Evolutionary conservation across 2,797 vertebrate genomes (phyloP).

Genomic region (Gadopsis bispinosus): DNA sequence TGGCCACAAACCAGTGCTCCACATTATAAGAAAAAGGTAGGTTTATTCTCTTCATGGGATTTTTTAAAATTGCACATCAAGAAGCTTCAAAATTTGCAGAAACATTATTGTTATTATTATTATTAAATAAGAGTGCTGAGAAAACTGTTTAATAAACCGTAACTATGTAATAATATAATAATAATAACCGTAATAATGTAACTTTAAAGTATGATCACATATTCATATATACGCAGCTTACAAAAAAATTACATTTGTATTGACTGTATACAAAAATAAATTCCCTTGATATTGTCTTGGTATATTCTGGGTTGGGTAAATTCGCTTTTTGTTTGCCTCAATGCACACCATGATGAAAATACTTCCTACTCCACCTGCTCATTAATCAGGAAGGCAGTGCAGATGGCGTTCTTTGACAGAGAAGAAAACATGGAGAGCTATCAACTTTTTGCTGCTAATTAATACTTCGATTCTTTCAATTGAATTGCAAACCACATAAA

Average conservation of each 20-base stretch:
- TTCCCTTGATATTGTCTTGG: constrained; percentile 36
- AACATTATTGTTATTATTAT: too few relatives aligned
- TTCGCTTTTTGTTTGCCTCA: constrained; percentile 65
- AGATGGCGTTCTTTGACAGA: constrained; percentile 83
- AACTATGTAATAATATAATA: too few relatives aligned
- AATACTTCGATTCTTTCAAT: constrained; percentile 78
- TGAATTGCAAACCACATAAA: constrained; percentile 72
- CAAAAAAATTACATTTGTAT: constrained; percentile 17
- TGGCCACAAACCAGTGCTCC: neutral
- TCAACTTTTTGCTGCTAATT: constrained; percentile 79
- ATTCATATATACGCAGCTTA: neutral
- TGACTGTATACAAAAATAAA: constrained; percentile 14
- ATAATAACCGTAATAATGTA: too few relatives aligned
- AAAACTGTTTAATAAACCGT: neutral
- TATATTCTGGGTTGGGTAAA: constrained; percentile 48
- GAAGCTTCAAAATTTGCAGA: neutral
- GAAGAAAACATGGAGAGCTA: constrained; percentile 75
- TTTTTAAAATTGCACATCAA: neutral
- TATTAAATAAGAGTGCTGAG: neutral
- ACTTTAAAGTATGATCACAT: neutral
- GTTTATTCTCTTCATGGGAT: neutral
- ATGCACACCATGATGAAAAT: constrained; percentile 74
- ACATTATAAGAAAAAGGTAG: neutral
- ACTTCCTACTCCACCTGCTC: constrained; percentile 79
- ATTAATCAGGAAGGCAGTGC: constrained; percentile 80